These are phyloP conservation scores for Drosophila nr. perissopoda DNA, from an alignment of 2,888 invertebrate genomes.

Conservation along the genomic window DNA sequence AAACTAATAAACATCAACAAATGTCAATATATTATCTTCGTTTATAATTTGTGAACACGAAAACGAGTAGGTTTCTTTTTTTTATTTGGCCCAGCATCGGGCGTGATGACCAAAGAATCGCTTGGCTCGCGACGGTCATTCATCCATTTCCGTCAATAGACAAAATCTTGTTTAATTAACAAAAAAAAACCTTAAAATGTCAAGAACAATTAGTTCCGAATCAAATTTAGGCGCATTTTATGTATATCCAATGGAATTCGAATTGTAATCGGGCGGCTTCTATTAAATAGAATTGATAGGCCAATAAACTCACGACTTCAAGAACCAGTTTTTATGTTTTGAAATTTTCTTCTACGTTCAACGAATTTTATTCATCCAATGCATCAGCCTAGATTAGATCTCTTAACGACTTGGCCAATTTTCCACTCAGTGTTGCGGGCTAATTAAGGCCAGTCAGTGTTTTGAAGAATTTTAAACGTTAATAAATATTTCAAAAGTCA, in stretches of 20 bases:
- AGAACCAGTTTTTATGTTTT: constrained; percentile 21
- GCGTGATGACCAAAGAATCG: constrained; percentile 46
- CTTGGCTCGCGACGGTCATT: constrained; percentile 35
- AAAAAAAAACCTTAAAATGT: constrained; percentile 39
- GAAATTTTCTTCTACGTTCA: constrained; percentile 1
- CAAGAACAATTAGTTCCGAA: constrained; percentile 55
- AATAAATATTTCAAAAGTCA: neutral
- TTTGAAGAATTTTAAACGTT: neutral
- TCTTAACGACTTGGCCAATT: neutral
- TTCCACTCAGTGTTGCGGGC: neutral
- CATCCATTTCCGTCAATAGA: constrained; percentile 67
- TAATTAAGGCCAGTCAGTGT: neutral
- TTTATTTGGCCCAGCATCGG: constrained; percentile 13
- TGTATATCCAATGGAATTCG: constrained; percentile 22
- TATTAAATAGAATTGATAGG: neutral
- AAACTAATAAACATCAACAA: constrained; percentile 70
- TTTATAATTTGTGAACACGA: constrained; percentile 22
- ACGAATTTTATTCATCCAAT: neutral
- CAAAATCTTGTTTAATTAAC: constrained; percentile 42
- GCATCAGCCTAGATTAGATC: neutral
- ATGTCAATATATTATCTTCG: constrained; percentile 43
- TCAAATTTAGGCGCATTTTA: constrained; percentile 51
- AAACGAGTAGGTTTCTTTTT: neutral
- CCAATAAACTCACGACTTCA: constrained; percentile 14
- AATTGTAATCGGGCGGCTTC: neutral